Evolutionary conservation across 2,797 vertebrate species (phyloP), one percentile per base, ranked within the genome.

Genomic region (Rhynchonycteris naso): DNA sequence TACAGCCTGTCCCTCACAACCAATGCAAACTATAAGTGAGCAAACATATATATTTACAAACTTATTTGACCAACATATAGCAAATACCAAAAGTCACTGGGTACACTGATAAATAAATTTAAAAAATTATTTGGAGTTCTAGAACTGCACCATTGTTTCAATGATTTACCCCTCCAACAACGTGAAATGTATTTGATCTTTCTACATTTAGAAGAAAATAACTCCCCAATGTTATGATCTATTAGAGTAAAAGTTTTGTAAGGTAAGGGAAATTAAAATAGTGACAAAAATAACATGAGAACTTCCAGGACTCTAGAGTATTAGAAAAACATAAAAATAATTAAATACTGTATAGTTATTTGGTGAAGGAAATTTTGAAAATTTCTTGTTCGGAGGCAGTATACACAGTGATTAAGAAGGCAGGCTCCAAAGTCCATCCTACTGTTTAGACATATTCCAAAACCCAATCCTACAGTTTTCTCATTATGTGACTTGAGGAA

Each of bases 131-230:
- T n/a, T 81, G 26, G 74, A 88, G 0, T 80, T 96, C 81, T 83
- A 93, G 82, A 97, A 61, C 68, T 80, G 61, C 81, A 58, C 79
- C 90, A 74, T 88, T 96, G 92, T 68, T 85, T 90, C 56, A 90
- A 95, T 84, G 87, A 96, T 85, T 91, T 95, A 81, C 61, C 86
- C 93, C 56, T 95, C 82, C 93, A 90, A 90, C 82, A 96, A 82
- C 54, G 6, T 93, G 75, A 97, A 97, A 95, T 95, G 68, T 7
- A 18, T 97, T 96, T 98, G 66, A 97, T 95, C 93, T 95, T 88
- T 89, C 78, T 5, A 92, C 38, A 96, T 98, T 98, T 96, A 93
- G 97, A 96, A 95, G 19, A 65, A 66, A 87, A n/a, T 91, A 97
- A 96, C 95, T 96, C 68, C 96, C 74, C 96, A 93, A 83, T 94